Base-by-base conservation (phyloP, 2,113 vertebrate genomes). In the Laticauda laticaudata region DNA sequence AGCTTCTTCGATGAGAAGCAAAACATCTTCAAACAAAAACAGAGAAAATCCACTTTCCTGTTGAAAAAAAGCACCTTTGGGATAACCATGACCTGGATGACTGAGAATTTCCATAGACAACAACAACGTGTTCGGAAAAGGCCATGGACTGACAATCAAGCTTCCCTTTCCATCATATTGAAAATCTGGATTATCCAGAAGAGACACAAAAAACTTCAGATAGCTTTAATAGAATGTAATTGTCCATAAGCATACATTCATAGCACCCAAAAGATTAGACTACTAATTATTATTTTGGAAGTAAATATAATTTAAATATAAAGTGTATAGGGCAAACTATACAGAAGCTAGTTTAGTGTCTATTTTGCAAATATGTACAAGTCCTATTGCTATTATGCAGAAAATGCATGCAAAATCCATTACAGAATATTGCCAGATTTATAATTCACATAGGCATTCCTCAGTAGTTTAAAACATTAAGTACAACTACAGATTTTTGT, bases 381-480 rank as follows among this genome's bases (percentile, higher is more conserved):
- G 87, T 91, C 87, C 90, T 93, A 88, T 92, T 94, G 92, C n/a
- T 95, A 89, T 57, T 94, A 57, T 94, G 90, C 94, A 94, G 94
- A 92, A 95, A 96, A 87, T 90, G 23, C 81, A 69, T 94, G 26
- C 95, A 55, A 55, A 55, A 55, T 55, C 94, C 91, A 95, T 94
- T 94, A 94, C 94, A 91, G 43, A 95, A 95, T 96, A 96, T 93
- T 94, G 93, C 93, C 57, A 93, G 92, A 93, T 89, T 95, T 91
- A 81, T 56, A 89, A 51, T 93, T 92, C 93, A 94, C 0, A 23
- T 23, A 23, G 56, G 56, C 90, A 93, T 90, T 90, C 96, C 92
- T 94, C 90, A 90, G 92, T 91, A 94, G 87, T 39, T 61, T 87
- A 92, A 95, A 94, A 94, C 0, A 6, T 34, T 34, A 89, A 91